Evolutionary conservation across 1,140 invertebrate species (phyloP).

Genomic region (Elysia chlorotica): DNA sequence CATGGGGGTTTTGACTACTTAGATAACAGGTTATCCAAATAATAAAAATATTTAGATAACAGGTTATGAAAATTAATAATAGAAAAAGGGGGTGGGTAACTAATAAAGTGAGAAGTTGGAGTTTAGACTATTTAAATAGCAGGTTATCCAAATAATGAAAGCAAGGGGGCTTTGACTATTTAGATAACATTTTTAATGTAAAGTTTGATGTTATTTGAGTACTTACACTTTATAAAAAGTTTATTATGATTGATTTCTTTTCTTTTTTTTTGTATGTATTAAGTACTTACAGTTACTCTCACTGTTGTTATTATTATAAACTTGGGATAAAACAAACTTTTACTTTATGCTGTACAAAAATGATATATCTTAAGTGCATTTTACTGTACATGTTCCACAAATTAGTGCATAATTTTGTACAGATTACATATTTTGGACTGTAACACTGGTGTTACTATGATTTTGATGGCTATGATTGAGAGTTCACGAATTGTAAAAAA

Average conservation of each 20-base stretch:
- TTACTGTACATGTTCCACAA: neutral
- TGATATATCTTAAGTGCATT: neutral
- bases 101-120: too few species aligned
- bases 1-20: neutral
- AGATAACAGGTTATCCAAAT: conserved; percentile 40
- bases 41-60: neutral
- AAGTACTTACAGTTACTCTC: neutral
- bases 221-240: neutral
- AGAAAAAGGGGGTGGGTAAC: neutral
- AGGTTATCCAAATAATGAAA: too few species aligned
- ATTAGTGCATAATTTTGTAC: too few species aligned
- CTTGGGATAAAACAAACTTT: neutral
- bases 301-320: neutral
- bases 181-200: neutral
- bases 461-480: neutral
- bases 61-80: neutral
- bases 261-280: neutral
- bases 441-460: too few species aligned
- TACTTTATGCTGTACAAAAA: neutral
- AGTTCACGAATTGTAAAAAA: neutral
- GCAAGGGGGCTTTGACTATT: neutral
- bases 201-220: neutral
- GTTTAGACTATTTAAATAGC: neutral
- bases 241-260: neutral
- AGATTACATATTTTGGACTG: too few species aligned